Evolutionary conservation across 2,113 vertebrate genomes (phyloP).

Genomic region (Antechinus stuartii): DNA sequence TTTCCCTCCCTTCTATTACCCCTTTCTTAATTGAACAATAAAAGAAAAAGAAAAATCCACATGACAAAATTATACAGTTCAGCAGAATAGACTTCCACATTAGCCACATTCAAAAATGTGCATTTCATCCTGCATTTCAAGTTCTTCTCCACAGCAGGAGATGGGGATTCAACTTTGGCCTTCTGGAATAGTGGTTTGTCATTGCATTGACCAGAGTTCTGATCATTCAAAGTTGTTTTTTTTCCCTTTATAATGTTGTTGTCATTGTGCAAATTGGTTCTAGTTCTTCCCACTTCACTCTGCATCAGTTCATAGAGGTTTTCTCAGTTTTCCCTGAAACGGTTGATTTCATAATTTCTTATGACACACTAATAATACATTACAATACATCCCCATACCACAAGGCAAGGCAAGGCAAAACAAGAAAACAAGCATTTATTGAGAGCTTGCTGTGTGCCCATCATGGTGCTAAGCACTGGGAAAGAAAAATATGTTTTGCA

Average conservation of each 20-base stretch:
- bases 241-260: not conserved
- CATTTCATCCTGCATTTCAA: not conserved
- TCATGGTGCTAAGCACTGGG: not conserved
- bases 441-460: not conserved
- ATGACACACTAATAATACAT: not conserved
- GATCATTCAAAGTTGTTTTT: not conserved
- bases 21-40: not conserved
- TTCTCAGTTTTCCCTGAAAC: not conserved
- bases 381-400: not conserved
- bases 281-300: not conserved
- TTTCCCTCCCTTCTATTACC: not conserved
- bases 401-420: not conserved
- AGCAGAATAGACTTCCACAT: not conserved
- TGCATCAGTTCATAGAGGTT: not conserved
- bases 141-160: not conserved
- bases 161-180: not conserved
- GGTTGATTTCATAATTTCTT: not conserved
- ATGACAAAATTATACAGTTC: not conserved
- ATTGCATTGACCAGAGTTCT: not conserved
- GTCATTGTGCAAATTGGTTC: not conserved
- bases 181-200: not conserved
- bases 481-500: not conserved
- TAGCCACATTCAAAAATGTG: not conserved
- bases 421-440: not conserved
- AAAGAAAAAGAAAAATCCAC: not conserved